Evolutionary conservation across 1,140 invertebrate species (phyloP), one percentile per base, ranked within the genome.

Genomic region (Mesaphorura yosii): DNA sequence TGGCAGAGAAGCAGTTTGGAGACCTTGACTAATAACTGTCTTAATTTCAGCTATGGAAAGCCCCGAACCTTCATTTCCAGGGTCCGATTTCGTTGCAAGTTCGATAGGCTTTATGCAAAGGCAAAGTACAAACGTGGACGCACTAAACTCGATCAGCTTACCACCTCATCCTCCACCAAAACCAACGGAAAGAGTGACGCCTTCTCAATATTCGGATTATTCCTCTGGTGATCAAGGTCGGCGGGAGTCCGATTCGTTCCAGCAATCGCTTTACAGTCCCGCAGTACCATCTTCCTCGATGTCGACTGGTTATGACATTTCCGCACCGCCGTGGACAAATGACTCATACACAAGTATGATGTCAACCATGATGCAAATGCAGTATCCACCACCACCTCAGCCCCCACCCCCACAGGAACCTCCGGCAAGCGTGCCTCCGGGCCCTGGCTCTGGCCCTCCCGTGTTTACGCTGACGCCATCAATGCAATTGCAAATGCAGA

Each of bases 41-140:
- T 26, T 53, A 17, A 39, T 58, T 55, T 45, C 25, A 59, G 58
- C 56, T 40, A 60, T 60, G 58, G 58, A 60, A 51, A 40, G 46
- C 29, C n/a, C n/a, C n/a, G n/a, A n/a, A n/a, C n/a, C n/a, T n/a
- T n/a, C n/a, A n/a, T n/a, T n/a, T n/a, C n/a, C n/a, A n/a, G n/a
- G 47, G 44, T 5, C 37, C 49, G 14, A 57, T 51, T 57, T 51
- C 54, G 5, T 53, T 51, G 27, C 58, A 54, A 1, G 51, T 50
- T 17, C 58, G 55, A n/a, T n/a, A n/a, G n/a, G n/a, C n/a, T n/a
- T n/a, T n/a, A n/a, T n/a, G n/a, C n/a, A n/a, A n/a, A n/a, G n/a
- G n/a, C n/a, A n/a, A n/a, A n/a, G n/a, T n/a, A 22, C 55, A 48
- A 17, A 22, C 39, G 17, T 48, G 34, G 6, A 50, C 55, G 6